These are phyloP conservation scores for Heliocidaris tuberculata DNA, from an alignment of 35 echinoderm and acorn worm genomes.

Conservation along the genomic window DNA sequence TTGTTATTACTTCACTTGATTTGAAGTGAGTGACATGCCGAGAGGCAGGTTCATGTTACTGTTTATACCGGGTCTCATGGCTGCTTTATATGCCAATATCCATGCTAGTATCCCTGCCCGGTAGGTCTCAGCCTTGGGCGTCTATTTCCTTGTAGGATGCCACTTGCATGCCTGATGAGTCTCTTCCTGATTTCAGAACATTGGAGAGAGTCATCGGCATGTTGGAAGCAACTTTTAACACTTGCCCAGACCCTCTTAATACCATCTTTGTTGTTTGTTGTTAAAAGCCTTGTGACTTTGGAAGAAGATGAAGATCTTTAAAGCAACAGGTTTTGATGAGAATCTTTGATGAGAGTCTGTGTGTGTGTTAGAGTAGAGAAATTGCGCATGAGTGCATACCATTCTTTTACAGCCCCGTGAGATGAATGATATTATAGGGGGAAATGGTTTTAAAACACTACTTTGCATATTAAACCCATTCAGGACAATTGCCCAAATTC, in stretches of 20 bases:
- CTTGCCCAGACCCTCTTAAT: neutral
- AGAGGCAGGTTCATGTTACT: neutral
- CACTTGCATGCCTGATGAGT: neutral
- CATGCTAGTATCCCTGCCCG: neutral
- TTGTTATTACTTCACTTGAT: conserved; percentile 5
- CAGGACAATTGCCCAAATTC: too few species aligned
- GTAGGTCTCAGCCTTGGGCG: neutral
- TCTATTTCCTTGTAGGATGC: neutral
- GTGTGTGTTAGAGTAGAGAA: too few species aligned
- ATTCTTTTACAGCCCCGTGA: too few species aligned
- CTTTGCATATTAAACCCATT: too few species aligned
- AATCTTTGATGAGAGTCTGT: too few species aligned
- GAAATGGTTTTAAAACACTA: too few species aligned
- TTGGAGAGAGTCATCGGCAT: neutral
- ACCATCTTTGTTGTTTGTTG: too few species aligned
- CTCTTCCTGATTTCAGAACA: neutral
- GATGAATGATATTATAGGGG: too few species aligned
- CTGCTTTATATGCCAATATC: neutral
- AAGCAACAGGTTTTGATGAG: too few species aligned
- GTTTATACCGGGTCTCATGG: neutral
- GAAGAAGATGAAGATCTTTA: too few species aligned
- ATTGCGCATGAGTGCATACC: too few species aligned
- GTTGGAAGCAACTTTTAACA: neutral
- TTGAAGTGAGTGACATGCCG: neutral
- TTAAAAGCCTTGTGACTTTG: too few species aligned